These are phyloP conservation scores for Misgurnus mizolepis DNA, from an alignment of 2,113 vertebrate species.

Conservation along the genomic window DNA sequence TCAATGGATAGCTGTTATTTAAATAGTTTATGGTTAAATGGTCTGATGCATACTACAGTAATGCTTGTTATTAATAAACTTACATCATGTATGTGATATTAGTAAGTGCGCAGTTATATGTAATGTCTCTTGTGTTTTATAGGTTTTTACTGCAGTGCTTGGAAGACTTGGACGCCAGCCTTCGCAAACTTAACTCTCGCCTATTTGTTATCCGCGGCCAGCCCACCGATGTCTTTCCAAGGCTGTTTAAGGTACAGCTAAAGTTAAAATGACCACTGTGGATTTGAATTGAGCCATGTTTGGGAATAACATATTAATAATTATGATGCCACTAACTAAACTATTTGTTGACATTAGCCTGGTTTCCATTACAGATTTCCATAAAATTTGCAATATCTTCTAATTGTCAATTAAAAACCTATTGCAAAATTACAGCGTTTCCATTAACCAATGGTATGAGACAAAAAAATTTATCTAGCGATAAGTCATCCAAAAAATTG, in stretches of 20 bases:
- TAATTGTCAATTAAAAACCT: too few relatives aligned
- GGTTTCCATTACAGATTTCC: too few relatives aligned
- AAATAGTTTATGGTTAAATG: not conserved
- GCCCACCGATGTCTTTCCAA: constrained; percentile 97
- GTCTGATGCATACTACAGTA: not conserved
- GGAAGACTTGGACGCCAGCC: constrained; percentile 92
- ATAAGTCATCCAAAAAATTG: too few relatives aligned
- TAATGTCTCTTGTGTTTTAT: constrained; percentile 26
- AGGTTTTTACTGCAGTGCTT: constrained; percentile 96
- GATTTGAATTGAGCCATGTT: not conserved
- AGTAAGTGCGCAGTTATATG: not conserved
- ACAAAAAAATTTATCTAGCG: too few relatives aligned
- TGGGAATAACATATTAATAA: too few relatives aligned
- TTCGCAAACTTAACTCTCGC: constrained; percentile 93
- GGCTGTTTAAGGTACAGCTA: constrained; percentile 88
- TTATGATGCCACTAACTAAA: too few relatives aligned
- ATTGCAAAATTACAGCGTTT: too few relatives aligned
- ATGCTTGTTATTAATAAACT: not conserved
- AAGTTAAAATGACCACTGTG: not conserved
- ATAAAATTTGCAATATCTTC: too few relatives aligned
- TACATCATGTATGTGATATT: not conserved
- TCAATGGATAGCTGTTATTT: not conserved
- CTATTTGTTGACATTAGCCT: too few relatives aligned
- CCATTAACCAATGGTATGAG: too few relatives aligned
- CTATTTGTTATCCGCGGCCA: constrained; percentile 96